Conservation (phyloP, 53 echinoderm and acorn worm species). For the Temnopleurus reevesii region DNA sequence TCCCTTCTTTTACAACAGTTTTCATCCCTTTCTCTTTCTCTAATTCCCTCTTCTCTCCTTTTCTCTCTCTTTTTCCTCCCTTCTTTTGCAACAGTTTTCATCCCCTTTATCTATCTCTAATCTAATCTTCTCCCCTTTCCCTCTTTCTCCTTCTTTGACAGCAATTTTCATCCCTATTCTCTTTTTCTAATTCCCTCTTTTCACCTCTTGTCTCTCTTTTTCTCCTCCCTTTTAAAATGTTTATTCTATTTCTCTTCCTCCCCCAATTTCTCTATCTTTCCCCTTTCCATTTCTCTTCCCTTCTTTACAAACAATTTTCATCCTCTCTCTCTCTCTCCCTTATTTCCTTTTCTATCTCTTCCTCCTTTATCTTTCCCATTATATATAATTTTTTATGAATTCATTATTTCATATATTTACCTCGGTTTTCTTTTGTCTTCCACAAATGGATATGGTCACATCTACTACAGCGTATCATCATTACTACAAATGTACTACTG, state of each 20-base stretch:
- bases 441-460: background rate
- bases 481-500: background rate
- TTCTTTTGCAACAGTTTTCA: too few relatives aligned
- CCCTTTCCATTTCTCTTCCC: background rate
- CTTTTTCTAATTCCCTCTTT: too few relatives aligned
- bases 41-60: background rate
- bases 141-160: too few relatives aligned
- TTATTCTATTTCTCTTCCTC: background rate
- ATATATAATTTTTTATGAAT: too few relatives aligned
- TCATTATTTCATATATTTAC: too few relatives aligned
- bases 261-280: background rate
- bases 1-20: background rate
- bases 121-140: too few relatives aligned
- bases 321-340: background rate
- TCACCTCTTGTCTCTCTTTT: too few relatives aligned
- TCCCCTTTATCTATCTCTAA: too few relatives aligned
- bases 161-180: too few relatives aligned
- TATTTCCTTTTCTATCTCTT: background rate
- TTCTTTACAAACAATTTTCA: background rate
- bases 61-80: background rate
- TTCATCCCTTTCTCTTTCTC: background rate
- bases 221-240: too few relatives aligned
- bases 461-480: background rate
- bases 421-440: conserved; percentile 17
- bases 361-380: too few relatives aligned